phyloP scores from a whole-genome alignment of 2,113 vertebrate species.

The Misgurnus mizolepis region DNA sequence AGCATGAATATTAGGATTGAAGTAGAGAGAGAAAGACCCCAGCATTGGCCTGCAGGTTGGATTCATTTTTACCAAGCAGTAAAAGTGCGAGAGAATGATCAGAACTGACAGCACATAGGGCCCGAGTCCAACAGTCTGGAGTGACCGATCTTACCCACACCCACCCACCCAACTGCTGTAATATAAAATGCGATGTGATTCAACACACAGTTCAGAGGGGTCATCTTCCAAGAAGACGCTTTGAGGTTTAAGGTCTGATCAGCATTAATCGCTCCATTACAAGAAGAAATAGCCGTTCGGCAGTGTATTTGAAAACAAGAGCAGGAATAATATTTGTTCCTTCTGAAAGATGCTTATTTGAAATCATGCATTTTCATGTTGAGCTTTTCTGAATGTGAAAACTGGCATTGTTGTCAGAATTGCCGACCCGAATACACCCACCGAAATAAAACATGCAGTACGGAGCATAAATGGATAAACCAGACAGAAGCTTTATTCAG shows the following conservation, averaged over 20 bases:
- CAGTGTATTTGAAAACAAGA: neutral
- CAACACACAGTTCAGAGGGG: neutral
- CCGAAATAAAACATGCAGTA: neutral
- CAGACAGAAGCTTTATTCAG: slow-evolving; percentile 29
- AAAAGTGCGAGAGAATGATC: slow-evolving; percentile 21
- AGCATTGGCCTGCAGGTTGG: neutral
- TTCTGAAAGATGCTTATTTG: no score
- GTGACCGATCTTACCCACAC: neutral
- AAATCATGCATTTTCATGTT: neutral
- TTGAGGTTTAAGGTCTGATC: slow-evolving; percentile 9
- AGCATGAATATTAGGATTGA: neutral
- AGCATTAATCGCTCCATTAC: slow-evolving; percentile 3
- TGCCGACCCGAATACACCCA: neutral
- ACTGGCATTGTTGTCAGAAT: neutral
- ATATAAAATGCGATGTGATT: slow-evolving; percentile 6
- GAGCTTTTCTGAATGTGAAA: neutral
- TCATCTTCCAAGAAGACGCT: slow-evolving; percentile 11
- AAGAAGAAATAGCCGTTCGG: neutral
- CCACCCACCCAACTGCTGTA: neutral
- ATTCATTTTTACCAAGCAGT: neutral
- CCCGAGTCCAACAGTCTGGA: neutral
- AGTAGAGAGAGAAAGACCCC: neutral
- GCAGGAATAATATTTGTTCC: no score
- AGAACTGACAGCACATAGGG: slow-evolving; percentile 32
- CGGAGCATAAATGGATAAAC: slow-evolving; percentile 6